Conservation (phyloP, 2,113 vertebrate species). For the Genyomyrus donnyi region DNA sequence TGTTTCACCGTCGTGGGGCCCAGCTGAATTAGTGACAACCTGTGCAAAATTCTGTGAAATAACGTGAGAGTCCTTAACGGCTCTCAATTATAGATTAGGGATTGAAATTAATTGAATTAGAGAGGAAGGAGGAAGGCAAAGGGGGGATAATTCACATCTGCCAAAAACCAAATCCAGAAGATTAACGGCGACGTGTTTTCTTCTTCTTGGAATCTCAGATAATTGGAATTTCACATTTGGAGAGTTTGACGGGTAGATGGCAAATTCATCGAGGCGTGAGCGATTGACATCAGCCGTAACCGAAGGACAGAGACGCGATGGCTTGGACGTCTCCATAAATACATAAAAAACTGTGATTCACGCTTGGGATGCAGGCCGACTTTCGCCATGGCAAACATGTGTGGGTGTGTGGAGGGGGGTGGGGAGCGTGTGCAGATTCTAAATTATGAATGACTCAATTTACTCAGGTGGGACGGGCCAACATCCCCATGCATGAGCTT, state of each 20-base stretch:
- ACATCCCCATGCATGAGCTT: not conserved
- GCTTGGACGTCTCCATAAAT: not conserved
- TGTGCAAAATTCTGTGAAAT: not conserved
- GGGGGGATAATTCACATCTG: not conserved
- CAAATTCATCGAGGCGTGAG: not conserved
- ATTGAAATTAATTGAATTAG: constrained; percentile 9
- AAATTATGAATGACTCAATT: not conserved
- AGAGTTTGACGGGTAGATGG: no score
- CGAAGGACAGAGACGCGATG: no score
- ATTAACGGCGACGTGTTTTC: not conserved
- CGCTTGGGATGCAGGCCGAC: not conserved
- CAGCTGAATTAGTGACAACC: not conserved
- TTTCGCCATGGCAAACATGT: not conserved
- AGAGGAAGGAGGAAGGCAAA: not conserved
- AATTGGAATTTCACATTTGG: not conserved
- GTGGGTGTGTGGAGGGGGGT: not conserved
- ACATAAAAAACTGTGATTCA: not conserved
- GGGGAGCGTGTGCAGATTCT: not conserved
- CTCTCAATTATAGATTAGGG: not conserved
- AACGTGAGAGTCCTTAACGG: not conserved
- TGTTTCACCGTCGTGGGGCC: not conserved
- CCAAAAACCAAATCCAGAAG: not conserved
- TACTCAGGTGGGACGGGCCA: not conserved
- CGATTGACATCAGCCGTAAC: not conserved
- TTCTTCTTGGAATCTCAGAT: not conserved